Evolutionary conservation across 1,140 invertebrate genomes (phyloP).

Genomic region (Neuroterus valhalla): DNA sequence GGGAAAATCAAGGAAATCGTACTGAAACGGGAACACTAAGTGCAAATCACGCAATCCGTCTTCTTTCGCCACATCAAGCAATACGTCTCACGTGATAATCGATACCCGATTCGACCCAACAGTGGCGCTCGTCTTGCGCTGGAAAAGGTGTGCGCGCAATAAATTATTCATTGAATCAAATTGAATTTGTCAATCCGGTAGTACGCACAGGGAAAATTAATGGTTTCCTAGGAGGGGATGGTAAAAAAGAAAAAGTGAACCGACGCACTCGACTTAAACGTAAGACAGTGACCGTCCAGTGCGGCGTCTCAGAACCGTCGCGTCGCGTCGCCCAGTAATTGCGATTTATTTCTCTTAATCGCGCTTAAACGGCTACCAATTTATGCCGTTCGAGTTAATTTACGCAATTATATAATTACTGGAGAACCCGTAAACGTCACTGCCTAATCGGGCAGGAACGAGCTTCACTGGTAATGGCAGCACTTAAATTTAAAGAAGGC

Average conservation of each 20-base stretch:
- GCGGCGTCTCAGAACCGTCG: conserved; percentile 48
- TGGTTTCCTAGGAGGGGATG: conserved; percentile 32
- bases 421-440: conserved; percentile 49
- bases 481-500: conserved; percentile 60
- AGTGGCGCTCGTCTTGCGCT: conserved; percentile 1
- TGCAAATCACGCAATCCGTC: neutral
- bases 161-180: conserved; percentile 45
- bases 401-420: conserved; percentile 70
- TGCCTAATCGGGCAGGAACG: conserved; percentile 58
- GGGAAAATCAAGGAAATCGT: neutral
- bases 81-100: conserved; percentile 13
- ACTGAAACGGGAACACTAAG: neutral
- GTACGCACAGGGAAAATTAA: conserved; percentile 27
- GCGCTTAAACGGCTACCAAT: conserved; percentile 66
- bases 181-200: conserved; percentile 45
- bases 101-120: conserved; percentile 6
- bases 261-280: conserved; percentile 38
- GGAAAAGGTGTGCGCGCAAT: conserved; percentile 38
- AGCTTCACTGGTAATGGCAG: conserved; percentile 53
- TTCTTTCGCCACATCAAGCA: conserved; percentile 3
- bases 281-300: conserved; percentile 43
- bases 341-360: conserved; percentile 70
- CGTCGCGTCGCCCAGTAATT: conserved; percentile 58
- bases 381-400: conserved; percentile 68
- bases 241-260: conserved; percentile 46